Evolutionary conservation across 2,888 invertebrate species (phyloP), one percentile per base, ranked within the genome.

Genomic region (Drosophila multiciliata): DNA sequence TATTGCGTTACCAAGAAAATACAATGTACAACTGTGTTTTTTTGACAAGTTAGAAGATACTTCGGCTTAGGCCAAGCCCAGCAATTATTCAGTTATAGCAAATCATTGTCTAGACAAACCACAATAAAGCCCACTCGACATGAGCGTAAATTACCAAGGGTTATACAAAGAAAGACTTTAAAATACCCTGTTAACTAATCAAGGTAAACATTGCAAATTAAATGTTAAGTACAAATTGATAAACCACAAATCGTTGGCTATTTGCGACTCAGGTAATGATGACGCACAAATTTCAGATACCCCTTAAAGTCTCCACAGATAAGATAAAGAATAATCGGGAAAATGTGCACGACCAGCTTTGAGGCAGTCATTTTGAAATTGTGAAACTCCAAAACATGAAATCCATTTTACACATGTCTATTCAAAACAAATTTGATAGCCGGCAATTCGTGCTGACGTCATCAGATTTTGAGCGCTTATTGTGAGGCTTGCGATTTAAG

Each of bases 311-410:
- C 49, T 23, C 63, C 54, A 36, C 3, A 58, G 77, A 83, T 83
- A 87, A 87, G 88, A 83, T 72, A 74, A 55, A 40, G 50, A 63
- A 66, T 73, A 81, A 83, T 68, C 70, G 36, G 42, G 17, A 48
- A 53, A 62, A 62, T 60, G 50, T 60, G 36, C 49, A 61, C 50
- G 53, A 32, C 35, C 61, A 70, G 40, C 42, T 61, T 58, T 49
- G 53, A 12, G 57, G 60, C 52, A 48, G 23, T 58, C 20, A 58
- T 38, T 49, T 52, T 42, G 29, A 40, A 48, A 50, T 49, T 20
- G 59, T 49, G 29, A 67, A 26, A 70, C 53, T 33, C n/a, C 15
- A 15, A n/a, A 33, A 42, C 29, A 42, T 15, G 20, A 42, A 73
- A 65, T 33, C 45, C 26, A 32, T 50, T 36, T 11, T 42, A 42